A percentile compares a stretch with the other conserved stretches of the same genome.
Conservation (phyloP, 2,888 invertebrate species). For the Odiellus spinosus region DNA sequence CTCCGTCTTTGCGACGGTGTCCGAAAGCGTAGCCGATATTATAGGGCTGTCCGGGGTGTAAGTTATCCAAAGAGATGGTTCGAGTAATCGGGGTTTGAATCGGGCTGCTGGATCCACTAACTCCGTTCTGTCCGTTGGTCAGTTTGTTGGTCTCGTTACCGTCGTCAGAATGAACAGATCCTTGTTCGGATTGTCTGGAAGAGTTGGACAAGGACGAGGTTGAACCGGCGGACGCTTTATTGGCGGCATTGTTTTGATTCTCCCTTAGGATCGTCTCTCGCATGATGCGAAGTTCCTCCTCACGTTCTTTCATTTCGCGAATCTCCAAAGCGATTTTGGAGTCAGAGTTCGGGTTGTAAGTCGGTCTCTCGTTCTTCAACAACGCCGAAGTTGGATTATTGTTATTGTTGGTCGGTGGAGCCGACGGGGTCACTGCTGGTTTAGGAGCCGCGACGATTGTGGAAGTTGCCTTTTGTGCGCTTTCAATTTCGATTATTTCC, state of each 20-base stretch:
- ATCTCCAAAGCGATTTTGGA: conserved; percentile 34
- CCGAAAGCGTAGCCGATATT: conserved; percentile 11
- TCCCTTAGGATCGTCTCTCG: conserved; percentile 11
- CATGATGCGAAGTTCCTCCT: conserved; percentile 34
- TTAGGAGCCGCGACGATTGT: too few species aligned
- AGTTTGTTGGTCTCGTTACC: too few species aligned
- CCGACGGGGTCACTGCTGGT: too few species aligned
- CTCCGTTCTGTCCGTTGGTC: not conserved
- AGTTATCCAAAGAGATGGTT: not conserved
- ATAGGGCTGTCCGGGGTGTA: conserved; percentile 8
- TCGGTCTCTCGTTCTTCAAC: conserved; percentile 13
- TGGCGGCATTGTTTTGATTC: not conserved
- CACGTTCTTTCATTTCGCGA: conserved; percentile 34
- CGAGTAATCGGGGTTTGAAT: not conserved
- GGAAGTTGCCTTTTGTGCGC: too few species aligned
- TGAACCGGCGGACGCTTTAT: not conserved
- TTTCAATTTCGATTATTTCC: too few species aligned
- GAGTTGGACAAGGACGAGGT: not conserved
- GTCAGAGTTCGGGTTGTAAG: conserved; percentile 12
- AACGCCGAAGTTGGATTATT: conserved; percentile 4
- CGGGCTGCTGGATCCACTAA: not conserved
- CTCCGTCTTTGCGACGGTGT: conserved; percentile 6
- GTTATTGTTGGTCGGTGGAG: too few species aligned
- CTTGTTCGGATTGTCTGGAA: not conserved
- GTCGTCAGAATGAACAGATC: too few species aligned